Base-by-base conservation (phyloP, 1,140 invertebrate genomes). In the Pogonomyrmex barbatus region DNA sequence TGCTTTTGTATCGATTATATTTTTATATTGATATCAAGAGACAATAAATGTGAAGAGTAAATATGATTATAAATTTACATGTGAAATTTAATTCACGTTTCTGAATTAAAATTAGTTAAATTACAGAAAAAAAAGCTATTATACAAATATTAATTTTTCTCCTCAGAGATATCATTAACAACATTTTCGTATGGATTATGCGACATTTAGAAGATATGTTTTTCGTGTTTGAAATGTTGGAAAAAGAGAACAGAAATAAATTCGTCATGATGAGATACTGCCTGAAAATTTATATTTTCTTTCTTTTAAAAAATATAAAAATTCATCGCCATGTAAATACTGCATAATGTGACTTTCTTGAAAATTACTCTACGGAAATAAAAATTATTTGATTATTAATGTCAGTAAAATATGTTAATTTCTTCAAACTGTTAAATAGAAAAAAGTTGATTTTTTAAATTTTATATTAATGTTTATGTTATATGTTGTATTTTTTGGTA, bases 181-280 rank as follows among this genome's bases (percentile, higher is more conserved):
- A 3, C 45, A 62, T 0, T 60, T 77, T 4, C 10, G 9, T 14
- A 45, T 45, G 39, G 24, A 76, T 17, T 9, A 39, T 4, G 33
- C 4, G 14, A 52, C 24, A 58, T 60, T 45, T 3, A 36, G 2
- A 24, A 14, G 8, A 33, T 1, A 8, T 9, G 30, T 10, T 76
- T 76, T 60, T 9, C 6, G 9, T 2, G 3, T 60, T 17, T 77
- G n/a, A 47, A 33, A 33, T 24, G 10, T 14, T 2, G 14, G 14
- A 77, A 60, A 14, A 62, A 77, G 1, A 77, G 12, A 62, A 62
- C 6, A 30, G n/a, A n/a, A 77, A 62, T 60, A 62, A 77, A 47
- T 14, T 77, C 9, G 8, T 63, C n/a, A 36, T 14, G 42, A 42
- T 4, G 17, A 24, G 24, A 58, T 17, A 30, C 2, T 2, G 24